These are phyloP conservation scores for Chaitophorus viminalis DNA, from an alignment of 2,888 invertebrate genomes.

Conservation along the genomic window DNA sequence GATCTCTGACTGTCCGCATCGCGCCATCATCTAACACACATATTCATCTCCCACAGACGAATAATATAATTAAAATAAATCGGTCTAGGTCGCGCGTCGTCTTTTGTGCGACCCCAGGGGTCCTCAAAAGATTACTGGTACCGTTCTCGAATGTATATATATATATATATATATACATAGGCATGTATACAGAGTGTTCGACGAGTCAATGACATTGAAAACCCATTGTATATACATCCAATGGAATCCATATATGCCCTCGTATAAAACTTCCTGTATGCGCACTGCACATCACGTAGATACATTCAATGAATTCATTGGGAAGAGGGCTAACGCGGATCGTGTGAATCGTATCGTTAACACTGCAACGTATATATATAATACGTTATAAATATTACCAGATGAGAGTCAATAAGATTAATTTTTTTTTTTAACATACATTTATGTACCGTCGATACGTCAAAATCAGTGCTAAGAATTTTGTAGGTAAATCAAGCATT, in stretches of 20 bases:
- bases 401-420: too few relatives aligned
- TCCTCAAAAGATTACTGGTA: slow-evolving; percentile 32
- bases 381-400: too few relatives aligned
- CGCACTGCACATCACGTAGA: neutral
- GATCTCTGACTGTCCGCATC: neutral
- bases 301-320: too few relatives aligned
- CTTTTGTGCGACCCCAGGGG: slow-evolving; percentile 53
- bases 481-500: too few relatives aligned
- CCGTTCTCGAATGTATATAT: neutral
- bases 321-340: neutral
- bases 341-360: slow-evolving; percentile 12
- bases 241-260: too few relatives aligned
- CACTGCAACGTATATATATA: too few relatives aligned
- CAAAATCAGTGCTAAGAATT: too few relatives aligned
- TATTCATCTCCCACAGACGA: neutral
- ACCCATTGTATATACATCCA: too few relatives aligned
- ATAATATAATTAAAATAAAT: slow-evolving; percentile 58
- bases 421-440: too few relatives aligned
- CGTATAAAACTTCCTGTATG: neutral
- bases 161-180: neutral
- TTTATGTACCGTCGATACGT: too few relatives aligned
- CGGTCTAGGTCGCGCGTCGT: slow-evolving; percentile 32
- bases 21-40: too few relatives aligned
- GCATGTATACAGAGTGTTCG: neutral
- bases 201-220: neutral